These are phyloP conservation scores for Philopotamus ludificatus DNA, from an alignment of 1,140 invertebrate species.

Conservation along the genomic window DNA sequence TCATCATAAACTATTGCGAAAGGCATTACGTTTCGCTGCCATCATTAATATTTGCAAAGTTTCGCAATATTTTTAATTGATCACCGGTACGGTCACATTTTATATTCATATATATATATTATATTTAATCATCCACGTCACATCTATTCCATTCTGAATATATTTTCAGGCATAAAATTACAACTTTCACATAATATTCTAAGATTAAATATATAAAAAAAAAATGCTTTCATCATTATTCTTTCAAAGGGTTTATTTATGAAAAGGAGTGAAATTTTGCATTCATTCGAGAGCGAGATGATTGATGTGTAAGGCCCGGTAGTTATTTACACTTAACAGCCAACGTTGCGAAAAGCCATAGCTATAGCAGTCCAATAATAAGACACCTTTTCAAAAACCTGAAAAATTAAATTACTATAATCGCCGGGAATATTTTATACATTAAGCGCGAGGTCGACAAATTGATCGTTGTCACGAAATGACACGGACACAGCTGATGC, in stretches of 20 bases:
- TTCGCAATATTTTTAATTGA: not conserved
- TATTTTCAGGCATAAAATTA: no score
- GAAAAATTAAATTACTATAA: not conserved
- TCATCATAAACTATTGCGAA: no score
- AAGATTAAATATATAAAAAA: no score
- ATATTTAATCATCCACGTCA: not conserved
- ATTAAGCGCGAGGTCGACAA: no score
- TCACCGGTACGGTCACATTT: no score
- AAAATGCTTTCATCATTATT: not conserved
- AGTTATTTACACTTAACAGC: not conserved
- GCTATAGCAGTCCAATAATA: not conserved
- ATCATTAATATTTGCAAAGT: not conserved
- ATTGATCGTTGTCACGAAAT: no score
- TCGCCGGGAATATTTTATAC: no score
- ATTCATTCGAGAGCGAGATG: not conserved
- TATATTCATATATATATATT: slow-evolving; percentile 10
- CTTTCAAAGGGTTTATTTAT: not conserved
- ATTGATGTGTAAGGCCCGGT: not conserved
- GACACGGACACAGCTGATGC: not conserved
- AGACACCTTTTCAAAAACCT: not conserved
- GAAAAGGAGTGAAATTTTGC: not conserved
- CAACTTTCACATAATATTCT: no score
- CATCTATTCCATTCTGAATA: not conserved
- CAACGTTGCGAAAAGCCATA: not conserved
- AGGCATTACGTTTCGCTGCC: not conserved